Conservation (phyloP, 1,140 invertebrate species). For the Diorhabda carinulata region DNA sequence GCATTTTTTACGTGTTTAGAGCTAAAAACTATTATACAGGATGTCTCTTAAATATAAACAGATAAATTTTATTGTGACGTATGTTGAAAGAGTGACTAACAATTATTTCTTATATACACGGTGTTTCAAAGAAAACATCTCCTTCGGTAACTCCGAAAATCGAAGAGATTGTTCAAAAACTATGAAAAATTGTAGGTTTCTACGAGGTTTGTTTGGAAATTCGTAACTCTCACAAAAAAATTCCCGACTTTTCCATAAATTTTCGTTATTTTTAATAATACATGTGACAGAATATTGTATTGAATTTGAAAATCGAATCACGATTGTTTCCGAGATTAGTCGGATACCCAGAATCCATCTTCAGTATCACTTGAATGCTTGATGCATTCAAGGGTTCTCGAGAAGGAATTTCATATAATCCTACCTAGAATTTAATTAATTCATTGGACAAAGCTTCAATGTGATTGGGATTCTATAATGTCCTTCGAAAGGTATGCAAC, state of each 20-base stretch:
- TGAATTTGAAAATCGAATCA: neutral
- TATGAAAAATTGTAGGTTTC: neutral
- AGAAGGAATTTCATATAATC: neutral
- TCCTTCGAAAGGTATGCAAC: too few species aligned
- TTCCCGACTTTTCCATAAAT: too few species aligned
- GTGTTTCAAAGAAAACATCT: too few species aligned
- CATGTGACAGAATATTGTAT: neutral
- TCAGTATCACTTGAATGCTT: neutral
- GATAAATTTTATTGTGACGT: too few species aligned
- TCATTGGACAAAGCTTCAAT: neutral
- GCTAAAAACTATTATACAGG: too few species aligned
- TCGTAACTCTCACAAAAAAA: too few species aligned
- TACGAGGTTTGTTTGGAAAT: neutral
- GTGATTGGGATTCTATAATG: too few species aligned
- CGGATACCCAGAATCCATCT: constrained; percentile 1
- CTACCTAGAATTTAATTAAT: neutral
- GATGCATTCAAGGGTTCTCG: neutral
- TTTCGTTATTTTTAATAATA: too few species aligned
- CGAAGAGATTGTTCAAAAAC: neutral
- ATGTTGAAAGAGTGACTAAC: too few species aligned
- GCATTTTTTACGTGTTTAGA: too few species aligned
- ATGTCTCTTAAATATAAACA: too few species aligned
- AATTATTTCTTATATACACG: too few species aligned
- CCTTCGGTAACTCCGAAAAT: neutral
- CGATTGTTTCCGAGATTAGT: neutral